phyloP scores from a whole-genome alignment of 2,888 invertebrate genomes.

The Apamea sordens region DNA sequence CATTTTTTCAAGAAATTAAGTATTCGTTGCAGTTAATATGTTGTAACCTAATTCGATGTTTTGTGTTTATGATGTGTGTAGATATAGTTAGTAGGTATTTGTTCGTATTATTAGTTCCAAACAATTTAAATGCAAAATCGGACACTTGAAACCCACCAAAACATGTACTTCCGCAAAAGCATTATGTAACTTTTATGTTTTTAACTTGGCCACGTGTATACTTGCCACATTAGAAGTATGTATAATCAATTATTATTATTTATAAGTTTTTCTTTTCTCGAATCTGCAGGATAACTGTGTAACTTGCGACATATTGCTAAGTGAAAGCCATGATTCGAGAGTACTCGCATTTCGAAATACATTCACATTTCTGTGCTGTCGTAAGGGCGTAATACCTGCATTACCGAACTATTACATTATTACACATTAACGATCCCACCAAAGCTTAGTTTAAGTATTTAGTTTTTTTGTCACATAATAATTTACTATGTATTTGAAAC shows the following conservation, averaged over 20 bases:
- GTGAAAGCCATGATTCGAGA: constrained; percentile 55
- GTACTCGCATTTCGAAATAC: constrained; percentile 62
- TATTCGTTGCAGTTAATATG: constrained; percentile 63
- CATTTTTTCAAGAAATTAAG: constrained; percentile 63
- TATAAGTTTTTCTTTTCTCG: constrained; percentile 47
- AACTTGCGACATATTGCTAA: constrained; percentile 40
- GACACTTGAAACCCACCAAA: constrained; percentile 80
- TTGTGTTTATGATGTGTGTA: constrained; percentile 70
- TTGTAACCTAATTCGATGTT: constrained; percentile 62
- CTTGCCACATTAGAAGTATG: constrained; percentile 67
- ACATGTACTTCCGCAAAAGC: constrained; percentile 63
- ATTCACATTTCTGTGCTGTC: constrained; percentile 62
- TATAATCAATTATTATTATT: constrained; percentile 48
- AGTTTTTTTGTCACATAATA: constrained; percentile 80
- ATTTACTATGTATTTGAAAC: constrained; percentile 69
- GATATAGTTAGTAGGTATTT: constrained; percentile 72
- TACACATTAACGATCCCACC: constrained; percentile 88
- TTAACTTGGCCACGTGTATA: constrained; percentile 60
- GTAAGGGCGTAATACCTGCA: constrained; percentile 69
- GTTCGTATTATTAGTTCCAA: constrained; percentile 76
- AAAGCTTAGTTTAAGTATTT: constrained; percentile 89
- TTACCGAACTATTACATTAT: constrained; percentile 81
- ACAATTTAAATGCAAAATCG: constrained; percentile 76
- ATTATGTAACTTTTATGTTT: constrained; percentile 51
- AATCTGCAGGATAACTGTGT: constrained; percentile 43